Conservation (phyloP, 2,113 vertebrate genomes). For the Emydocephalus ijimae region DNA sequence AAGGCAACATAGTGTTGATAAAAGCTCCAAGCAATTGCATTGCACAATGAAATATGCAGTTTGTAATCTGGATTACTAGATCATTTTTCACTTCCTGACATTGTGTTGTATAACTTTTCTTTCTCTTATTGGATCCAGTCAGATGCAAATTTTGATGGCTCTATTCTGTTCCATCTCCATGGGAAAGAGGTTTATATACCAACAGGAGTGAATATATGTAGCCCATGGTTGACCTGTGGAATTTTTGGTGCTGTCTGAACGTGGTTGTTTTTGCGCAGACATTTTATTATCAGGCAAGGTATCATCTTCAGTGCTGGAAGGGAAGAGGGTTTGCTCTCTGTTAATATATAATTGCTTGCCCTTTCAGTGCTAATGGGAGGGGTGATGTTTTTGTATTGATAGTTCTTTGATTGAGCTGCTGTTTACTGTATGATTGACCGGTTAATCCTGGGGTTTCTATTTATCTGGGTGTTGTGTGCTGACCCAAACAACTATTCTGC, state of each 20-base stretch:
- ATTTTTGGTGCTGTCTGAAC: background rate
- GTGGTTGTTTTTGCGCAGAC: background rate
- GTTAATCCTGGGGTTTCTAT: background rate
- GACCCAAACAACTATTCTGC: background rate
- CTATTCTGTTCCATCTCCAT: background rate
- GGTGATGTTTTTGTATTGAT: background rate
- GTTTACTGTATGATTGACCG: background rate
- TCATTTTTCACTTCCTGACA: constrained; percentile 1
- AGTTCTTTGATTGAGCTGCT: background rate
- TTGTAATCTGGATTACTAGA: background rate
- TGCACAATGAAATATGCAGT: background rate
- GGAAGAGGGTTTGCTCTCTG: background rate
- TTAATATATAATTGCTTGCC: background rate
- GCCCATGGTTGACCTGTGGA: background rate
- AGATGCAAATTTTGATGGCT: background rate
- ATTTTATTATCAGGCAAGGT: background rate
- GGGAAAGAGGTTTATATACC: background rate
- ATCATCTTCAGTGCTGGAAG: background rate
- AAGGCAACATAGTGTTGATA: background rate
- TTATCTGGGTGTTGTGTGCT: background rate
- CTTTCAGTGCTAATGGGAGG: background rate
- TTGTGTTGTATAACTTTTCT: background rate
- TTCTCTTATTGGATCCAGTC: background rate
- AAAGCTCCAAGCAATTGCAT: background rate
- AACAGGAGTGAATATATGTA: background rate